Evolutionary conservation across 1,140 invertebrate genomes (phyloP), one percentile per base, ranked within the genome.

Genomic region (Aricia agestis): DNA sequence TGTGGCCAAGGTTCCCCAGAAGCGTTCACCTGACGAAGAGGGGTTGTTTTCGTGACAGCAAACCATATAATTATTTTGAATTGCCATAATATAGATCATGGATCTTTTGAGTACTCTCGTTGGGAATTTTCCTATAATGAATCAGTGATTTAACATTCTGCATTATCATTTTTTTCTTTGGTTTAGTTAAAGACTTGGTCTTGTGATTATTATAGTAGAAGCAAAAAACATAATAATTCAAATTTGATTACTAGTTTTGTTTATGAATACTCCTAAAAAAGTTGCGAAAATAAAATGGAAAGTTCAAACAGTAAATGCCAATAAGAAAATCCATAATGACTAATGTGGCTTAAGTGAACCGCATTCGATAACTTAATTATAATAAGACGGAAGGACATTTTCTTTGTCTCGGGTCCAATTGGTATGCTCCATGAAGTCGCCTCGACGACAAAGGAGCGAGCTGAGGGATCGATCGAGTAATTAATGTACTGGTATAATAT

Each of bases 21-120:
- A 71, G 67, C 72, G 63, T 67, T 75, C 68, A 74, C 74, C 72
- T 75, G 75, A 79, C 75, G 71, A 72, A 76, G 75, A 69, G 68
- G 67, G 68, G 74, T 68, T 70, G 67, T 67, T 67, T 76, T 74
- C 72, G 75, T 79, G 75, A 77, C 68, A 65, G 68, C 72, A 72
- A 58, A 57, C 74, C 72, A 74, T 77, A 75, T 71, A 73, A 72
- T 77, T 79, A 75, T 77, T 70, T 72, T 57, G 31, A 72, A 77
- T 74, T 69, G 72, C 78, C 61, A 66, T 72, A 72, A 75, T 77
- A 75, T 72, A 75, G 68, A 36, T 36, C 36, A 36, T 36, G 36
- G 36, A 9, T 2, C 5, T 36, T 36, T 36, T 36, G 6, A 2
- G 36, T 36, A 36, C 9, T 0, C 6, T 36, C 36, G 6, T 36